Evolutionary conservation across 2,113 vertebrate species (phyloP).

Genomic region (Peromyscus californicus): DNA sequence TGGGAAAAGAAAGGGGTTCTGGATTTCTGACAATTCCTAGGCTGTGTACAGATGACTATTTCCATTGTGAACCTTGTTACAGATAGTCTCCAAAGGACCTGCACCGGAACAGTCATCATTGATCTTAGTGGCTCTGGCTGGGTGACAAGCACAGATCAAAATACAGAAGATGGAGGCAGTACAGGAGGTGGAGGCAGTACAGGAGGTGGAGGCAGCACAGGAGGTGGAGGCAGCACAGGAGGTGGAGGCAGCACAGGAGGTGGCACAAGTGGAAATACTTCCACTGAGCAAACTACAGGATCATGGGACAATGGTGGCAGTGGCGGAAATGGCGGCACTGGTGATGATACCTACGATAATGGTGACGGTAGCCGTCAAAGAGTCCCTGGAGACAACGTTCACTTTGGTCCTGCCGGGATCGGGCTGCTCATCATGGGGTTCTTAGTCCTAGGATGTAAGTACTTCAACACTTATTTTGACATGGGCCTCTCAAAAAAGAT

Average conservation of each 20-base stretch:
- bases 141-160: fast-evolving
- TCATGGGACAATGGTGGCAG: fast-evolving
- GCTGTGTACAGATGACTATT: not conserved
- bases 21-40: not conserved
- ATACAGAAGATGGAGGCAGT: fast-evolving
- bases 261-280: fast-evolving
- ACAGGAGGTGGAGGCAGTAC: too few species aligned
- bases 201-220: too few species aligned
- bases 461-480: not conserved
- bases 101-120: conserved; percentile 76
- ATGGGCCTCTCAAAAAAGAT: too few species aligned
- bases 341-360: fast-evolving
- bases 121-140: not conserved
- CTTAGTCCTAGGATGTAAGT: conserved; percentile 89
- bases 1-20: conserved; percentile 14
- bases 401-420: conserved; percentile 86
- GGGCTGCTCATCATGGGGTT: conserved; percentile 84
- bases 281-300: fast-evolving
- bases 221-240: too few species aligned
- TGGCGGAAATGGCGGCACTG: fast-evolving
- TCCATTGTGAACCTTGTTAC: conserved; percentile 51
- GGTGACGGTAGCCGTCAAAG: fast-evolving
- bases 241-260: fast-evolving
- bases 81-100: conserved; percentile 80
- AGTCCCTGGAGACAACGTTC: not conserved